A percentile compares a stretch with the other conserved stretches of the same genome.
phyloP scores from a whole-genome alignment of 2,888 invertebrate species.

The Drosophila koepferae region DNA sequence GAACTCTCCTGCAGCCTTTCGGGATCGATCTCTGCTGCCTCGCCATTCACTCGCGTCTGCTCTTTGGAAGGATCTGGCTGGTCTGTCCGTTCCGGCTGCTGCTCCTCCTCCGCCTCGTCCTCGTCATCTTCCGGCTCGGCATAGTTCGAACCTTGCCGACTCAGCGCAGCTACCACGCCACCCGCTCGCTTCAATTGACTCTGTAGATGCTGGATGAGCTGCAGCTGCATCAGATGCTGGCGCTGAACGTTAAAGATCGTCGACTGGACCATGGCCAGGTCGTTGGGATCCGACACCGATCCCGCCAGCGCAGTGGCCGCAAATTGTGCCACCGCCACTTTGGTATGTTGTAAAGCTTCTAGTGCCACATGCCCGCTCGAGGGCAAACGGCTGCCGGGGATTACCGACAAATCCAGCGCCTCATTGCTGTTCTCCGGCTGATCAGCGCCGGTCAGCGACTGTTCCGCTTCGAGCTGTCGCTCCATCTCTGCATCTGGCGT shows the following conservation, averaged over 20 bases:
- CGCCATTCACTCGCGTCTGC: slow-evolving; percentile 14
- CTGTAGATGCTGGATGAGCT: slow-evolving; percentile 96
- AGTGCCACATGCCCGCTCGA: slow-evolving; percentile 91
- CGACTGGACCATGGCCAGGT: slow-evolving; percentile 94
- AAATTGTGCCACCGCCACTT: slow-evolving; percentile 92
- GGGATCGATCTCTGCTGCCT: slow-evolving; percentile 21
- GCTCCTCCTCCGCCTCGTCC: slow-evolving; percentile 14
- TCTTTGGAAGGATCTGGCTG: slow-evolving; percentile 31
- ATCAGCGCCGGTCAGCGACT: slow-evolving; percentile 23
- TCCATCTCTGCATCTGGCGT: slow-evolving; percentile 24
- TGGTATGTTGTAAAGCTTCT: slow-evolving; percentile 97
- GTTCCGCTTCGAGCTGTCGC: slow-evolving; percentile 24
- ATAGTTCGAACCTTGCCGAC: slow-evolving; percentile 35
- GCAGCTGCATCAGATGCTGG: slow-evolving; percentile 97
- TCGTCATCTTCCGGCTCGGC: slow-evolving; percentile 18
- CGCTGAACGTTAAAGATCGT: slow-evolving; percentile 97
- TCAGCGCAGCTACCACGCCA: slow-evolving; percentile 60
- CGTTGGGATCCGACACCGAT: slow-evolving; percentile 86
- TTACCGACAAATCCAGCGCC: slow-evolving; percentile 83
- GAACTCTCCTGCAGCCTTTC: slow-evolving; percentile 60
- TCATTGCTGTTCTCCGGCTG: slow-evolving; percentile 75
- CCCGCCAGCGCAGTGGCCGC: slow-evolving; percentile 93
- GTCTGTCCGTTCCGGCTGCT: slow-evolving; percentile 4
- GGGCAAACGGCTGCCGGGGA: slow-evolving; percentile 74
- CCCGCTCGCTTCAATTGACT: slow-evolving; percentile 89